phyloP scores from a whole-genome alignment of 2,113 vertebrate species.

The Saiga tatarica region DNA sequence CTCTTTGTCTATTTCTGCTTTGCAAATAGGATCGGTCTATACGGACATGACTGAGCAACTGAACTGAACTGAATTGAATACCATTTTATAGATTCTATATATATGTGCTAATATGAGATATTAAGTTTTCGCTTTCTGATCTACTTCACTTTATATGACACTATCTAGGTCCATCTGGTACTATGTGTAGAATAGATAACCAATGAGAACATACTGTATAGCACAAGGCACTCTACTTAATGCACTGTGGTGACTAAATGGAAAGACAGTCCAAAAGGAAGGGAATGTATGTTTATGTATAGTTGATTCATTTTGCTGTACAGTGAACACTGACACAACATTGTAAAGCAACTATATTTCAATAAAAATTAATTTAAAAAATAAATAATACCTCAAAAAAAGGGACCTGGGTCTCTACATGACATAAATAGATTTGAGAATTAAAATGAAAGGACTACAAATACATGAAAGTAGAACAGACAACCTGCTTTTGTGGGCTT shows the following conservation, averaged over 20 bases:
- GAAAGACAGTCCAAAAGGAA: neutral
- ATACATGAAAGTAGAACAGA: neutral
- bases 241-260: neutral
- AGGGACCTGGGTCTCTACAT: neutral
- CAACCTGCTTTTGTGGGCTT: neutral
- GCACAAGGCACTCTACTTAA: neutral
- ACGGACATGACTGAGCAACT: rapidly evolving
- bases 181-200: neutral
- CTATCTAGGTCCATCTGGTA: neutral
- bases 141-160: neutral
- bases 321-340: neutral
- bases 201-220: neutral
- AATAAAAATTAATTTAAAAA: neutral
- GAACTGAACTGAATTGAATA: neutral
- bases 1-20: neutral
- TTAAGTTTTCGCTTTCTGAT: neutral
- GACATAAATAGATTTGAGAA: neutral
- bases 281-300: neutral
- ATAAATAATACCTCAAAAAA: neutral
- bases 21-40: rapidly evolving
- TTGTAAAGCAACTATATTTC: neutral
- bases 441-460: neutral
- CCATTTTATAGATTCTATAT: neutral
- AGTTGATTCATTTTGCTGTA: neutral
- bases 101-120: neutral